Percentiles rank a stretch among this genome's conserved stretches.
phyloP scores from a whole-genome alignment of 2,888 invertebrate genomes.

The Emmelina monodactyla region DNA sequence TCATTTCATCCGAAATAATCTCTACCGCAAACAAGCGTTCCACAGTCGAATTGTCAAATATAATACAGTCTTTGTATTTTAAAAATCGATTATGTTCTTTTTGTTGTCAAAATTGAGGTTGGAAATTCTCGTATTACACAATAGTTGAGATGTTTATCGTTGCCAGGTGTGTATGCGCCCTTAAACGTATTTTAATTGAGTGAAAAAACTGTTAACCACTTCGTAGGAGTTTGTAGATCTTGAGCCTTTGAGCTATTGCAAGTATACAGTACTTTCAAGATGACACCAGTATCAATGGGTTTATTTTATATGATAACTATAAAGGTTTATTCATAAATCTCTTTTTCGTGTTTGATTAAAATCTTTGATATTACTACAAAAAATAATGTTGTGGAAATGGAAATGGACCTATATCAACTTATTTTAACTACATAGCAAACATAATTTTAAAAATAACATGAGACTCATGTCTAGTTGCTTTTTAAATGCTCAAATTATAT shows the following conservation, averaged over 20 bases:
- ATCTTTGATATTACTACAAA: too few species aligned
- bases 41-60: constrained; percentile 64
- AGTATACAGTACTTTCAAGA: constrained; percentile 26
- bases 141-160: constrained; percentile 61
- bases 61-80: constrained; percentile 54
- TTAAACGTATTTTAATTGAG: constrained; percentile 61
- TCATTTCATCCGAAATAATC: constrained; percentile 66
- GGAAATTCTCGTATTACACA: constrained; percentile 57
- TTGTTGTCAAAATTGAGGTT: constrained; percentile 66
- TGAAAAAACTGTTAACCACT: constrained; percentile 11
- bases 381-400: too few species aligned
- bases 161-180: constrained; percentile 46
- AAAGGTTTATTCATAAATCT: too few species aligned
- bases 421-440: too few species aligned
- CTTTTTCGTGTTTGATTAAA: too few species aligned
- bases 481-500: too few species aligned
- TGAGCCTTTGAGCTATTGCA: constrained; percentile 15
- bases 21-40: constrained; percentile 60
- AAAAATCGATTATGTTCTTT: constrained; percentile 65
- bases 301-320: too few species aligned
- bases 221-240: background rate
- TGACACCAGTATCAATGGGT: constrained; percentile 48
- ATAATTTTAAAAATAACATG: too few species aligned
- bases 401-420: too few species aligned
- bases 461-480: too few species aligned